These are phyloP conservation scores for Chiloscyllium punctatum DNA, from an alignment of 2,797 vertebrate species.

Conservation along the genomic window DNA sequence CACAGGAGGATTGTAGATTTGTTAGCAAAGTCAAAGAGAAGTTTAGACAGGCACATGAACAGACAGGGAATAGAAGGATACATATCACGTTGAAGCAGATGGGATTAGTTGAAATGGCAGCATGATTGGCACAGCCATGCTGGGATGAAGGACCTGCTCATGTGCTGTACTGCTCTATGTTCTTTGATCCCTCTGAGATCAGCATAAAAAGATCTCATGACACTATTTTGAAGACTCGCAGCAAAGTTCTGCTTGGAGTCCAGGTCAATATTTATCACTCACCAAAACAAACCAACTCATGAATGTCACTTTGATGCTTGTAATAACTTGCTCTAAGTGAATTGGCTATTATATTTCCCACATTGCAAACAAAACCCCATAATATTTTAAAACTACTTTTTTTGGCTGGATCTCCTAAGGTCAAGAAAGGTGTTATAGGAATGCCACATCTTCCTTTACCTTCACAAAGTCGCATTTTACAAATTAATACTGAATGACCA, in stretches of 20 bases:
- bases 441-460: not conserved
- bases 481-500: not conserved
- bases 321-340: not conserved
- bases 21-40: too few relatives aligned
- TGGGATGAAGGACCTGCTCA: too few relatives aligned
- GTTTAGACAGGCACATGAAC: too few relatives aligned
- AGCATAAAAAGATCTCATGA: not conserved
- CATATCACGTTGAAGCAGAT: too few relatives aligned
- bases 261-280: not conserved
- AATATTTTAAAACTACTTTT: not conserved
- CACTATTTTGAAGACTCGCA: not conserved
- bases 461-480: not conserved
- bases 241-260: not conserved
- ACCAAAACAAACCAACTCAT: not conserved
- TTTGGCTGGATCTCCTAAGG: not conserved
- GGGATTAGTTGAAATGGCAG: too few relatives aligned
- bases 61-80: too few relatives aligned
- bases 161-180: too few relatives aligned
- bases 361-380: too few relatives aligned
- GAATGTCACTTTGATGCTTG: not conserved
- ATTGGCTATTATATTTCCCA: not conserved
- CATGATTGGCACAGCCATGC: too few relatives aligned
- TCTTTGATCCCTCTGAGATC: too few relatives aligned
- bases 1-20: too few relatives aligned
- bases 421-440: not conserved